Evolutionary conservation across 2,113 vertebrate genomes (phyloP), one percentile per base, ranked within the genome.

Genomic region (Poeciliopsis turrubarensis): DNA sequence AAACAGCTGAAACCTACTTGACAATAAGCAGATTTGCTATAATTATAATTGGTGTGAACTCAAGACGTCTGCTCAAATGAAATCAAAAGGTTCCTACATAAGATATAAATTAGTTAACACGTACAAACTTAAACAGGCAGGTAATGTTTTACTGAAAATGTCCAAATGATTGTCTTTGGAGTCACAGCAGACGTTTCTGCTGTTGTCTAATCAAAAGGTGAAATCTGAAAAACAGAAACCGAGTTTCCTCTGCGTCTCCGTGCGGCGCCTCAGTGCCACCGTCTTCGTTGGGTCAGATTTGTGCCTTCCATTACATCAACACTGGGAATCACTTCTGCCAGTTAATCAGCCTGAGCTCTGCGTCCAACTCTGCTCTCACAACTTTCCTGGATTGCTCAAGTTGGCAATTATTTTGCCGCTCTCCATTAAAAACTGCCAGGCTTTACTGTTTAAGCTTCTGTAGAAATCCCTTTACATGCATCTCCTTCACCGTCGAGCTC

Each of bases 261-360:
- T 79, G 72, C 73, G 65, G 70, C 70, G 72, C 32, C 63, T 51
- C 5, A 22, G 64, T 61, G 69, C 68, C 69, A 47, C 44, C 30
- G 19, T 60, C 51, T 34, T 19, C 34, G 72, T 75, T 26, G 67
- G 51, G 75, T 54, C 65, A 57, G 65, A 73, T 64, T 65, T 63
- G 41, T 51, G 54, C 64, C 78, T 84, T 86, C 78, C 73, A 79
- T 83, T 79, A 87, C 77, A 73, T 88, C 80, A 88, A 72, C 88
- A 73, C 65, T 75, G 66, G 84, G 73, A 81, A 88, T 81, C 73
- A 61, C 73, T 77, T 19, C 41, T 66, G 77, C 86, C 86, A 75
- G 63, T 83, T 74, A 78, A 84, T 84, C 80, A 85, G 80, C 63
- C 61, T 34, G n/a, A 72, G 41, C 75, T 75, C 19, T 2, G 51